Conservation (phyloP, 1,140 invertebrate species). For the Holcopasites calliopsidis region DNA sequence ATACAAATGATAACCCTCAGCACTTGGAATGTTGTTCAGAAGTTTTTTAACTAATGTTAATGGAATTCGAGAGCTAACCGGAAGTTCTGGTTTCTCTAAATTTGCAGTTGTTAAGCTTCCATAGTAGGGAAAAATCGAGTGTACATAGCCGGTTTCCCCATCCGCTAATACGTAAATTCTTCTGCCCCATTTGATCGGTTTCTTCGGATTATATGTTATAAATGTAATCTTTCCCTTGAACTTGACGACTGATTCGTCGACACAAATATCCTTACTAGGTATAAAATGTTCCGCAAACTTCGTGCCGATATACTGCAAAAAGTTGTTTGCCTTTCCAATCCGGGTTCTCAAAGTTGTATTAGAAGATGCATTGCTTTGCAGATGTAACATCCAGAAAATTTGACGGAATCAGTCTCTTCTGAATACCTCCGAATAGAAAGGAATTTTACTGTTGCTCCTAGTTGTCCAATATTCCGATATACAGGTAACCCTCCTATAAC, state of each 20-base stretch:
- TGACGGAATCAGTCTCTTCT: constrained; percentile 31
- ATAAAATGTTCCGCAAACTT: too few relatives aligned
- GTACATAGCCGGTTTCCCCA: constrained; percentile 44
- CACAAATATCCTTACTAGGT: constrained; percentile 34
- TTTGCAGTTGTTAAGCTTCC: constrained; percentile 15
- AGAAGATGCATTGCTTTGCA: constrained; percentile 10
- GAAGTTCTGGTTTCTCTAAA: constrained; percentile 25
- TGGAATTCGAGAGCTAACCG: constrained; percentile 32
- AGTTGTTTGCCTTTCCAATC: constrained; percentile 12
- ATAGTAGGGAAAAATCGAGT: constrained; percentile 31
- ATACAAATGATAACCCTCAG: constrained; percentile 22
- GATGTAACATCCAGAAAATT: constrained; percentile 40
- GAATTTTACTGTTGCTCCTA: constrained; percentile 6
- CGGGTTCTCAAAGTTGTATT: constrained; percentile 17
- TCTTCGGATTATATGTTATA: constrained; percentile 48
- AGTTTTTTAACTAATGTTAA: constrained; percentile 45
- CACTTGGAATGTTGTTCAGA: constrained; percentile 27
- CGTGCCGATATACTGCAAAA: constrained; percentile 19
- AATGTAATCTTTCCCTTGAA: constrained; percentile 47
- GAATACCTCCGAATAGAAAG: constrained; percentile 22
- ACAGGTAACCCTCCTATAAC: too few relatives aligned
- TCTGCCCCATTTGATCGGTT: constrained; percentile 56
- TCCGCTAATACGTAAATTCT: constrained; percentile 53
- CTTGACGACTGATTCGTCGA: constrained; percentile 47
- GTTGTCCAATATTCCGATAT: constrained; percentile 24